phyloP scores from a whole-genome alignment of 2,888 invertebrate genomes.

The Caenorhabditis sulstoni region DNA sequence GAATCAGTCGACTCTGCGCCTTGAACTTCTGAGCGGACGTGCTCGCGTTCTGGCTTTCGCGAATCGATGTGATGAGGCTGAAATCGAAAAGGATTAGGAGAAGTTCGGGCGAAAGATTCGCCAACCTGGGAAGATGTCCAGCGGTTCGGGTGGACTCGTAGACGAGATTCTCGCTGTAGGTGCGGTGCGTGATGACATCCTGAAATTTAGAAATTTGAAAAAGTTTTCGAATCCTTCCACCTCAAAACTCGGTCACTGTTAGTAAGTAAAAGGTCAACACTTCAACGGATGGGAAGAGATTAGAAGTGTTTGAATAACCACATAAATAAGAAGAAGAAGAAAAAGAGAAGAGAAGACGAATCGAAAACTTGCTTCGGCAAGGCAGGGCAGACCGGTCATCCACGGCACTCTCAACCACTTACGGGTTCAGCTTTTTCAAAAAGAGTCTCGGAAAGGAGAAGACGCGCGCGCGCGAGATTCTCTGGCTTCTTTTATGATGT shows the following conservation, averaged over 20 bases:
- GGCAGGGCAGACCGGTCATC: constrained; percentile 24
- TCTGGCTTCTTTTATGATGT: constrained; percentile 1
- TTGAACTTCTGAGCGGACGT: constrained; percentile 74
- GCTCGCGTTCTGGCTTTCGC: constrained; percentile 69
- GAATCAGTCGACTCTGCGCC: constrained; percentile 77
- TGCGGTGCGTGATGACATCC: constrained; percentile 65
- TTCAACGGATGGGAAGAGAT: no score
- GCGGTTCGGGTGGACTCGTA: constrained; percentile 82
- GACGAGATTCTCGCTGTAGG: constrained; percentile 70
- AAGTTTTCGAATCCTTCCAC: neutral
- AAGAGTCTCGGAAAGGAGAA: neutral
- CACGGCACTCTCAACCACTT: constrained; percentile 53
- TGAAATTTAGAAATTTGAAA: constrained; percentile 51
- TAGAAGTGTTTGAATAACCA: neutral
- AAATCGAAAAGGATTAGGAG: no score
- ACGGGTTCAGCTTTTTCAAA: constrained; percentile 20
- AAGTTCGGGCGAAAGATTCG: neutral
- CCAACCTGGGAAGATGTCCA: constrained; percentile 80
- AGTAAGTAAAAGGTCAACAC: neutral
- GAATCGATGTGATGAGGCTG: constrained; percentile 69
- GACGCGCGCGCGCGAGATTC: constrained; percentile 6
- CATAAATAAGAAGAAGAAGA: neutral
- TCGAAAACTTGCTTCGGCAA: constrained; percentile 17
- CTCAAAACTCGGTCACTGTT: neutral
- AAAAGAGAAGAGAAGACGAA: neutral